Percentiles rank a stretch among this genome's conserved stretches.
Evolutionary conservation across 2,113 vertebrate species (phyloP).

Genomic region (Peromyscus polionotus): DNA sequence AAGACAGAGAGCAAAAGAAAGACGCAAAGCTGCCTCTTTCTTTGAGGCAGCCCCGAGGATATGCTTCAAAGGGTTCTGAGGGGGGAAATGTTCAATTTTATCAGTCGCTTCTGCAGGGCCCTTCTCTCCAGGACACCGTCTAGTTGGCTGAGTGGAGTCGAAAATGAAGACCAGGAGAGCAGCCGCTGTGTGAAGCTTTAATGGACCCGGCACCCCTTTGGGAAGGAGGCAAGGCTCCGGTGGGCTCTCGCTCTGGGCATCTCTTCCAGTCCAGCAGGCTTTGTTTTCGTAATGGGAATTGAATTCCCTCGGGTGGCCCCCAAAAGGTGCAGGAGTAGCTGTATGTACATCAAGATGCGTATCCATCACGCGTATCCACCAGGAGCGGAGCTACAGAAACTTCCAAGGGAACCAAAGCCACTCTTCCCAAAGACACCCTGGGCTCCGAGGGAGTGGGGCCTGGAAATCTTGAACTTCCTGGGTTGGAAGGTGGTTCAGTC

Average conservation of each 20-base stretch:
- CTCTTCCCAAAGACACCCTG: not conserved
- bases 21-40: not conserved
- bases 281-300: slow-evolving; percentile 76
- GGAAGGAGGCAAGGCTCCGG: slow-evolving; percentile 58
- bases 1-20: not conserved
- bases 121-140: slow-evolving; percentile 60
- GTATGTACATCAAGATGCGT: not conserved
- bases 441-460: not conserved
- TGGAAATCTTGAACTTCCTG: slow-evolving; percentile 19
- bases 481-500: not conserved
- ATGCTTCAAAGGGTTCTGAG: slow-evolving; percentile 52
- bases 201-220: slow-evolving; percentile 63
- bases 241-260: not conserved
- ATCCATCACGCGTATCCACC: not conserved
- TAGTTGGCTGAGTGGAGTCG: slow-evolving; percentile 59
- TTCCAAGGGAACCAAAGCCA: not conserved
- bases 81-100: slow-evolving; percentile 63
- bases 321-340: not conserved
- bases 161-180: slow-evolving; percentile 75
- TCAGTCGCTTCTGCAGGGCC: slow-evolving; percentile 44
- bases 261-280: slow-evolving; percentile 72
- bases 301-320: slow-evolving; percentile 55
- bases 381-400: not conserved
- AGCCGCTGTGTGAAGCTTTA: slow-evolving; percentile 73
- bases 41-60: slow-evolving; percentile 34